Percentiles rank a stretch among this genome's conserved stretches.
Evolutionary conservation across 2,113 vertebrate genomes (phyloP).

Genomic region (Speoplatyrhinus poulsoni): DNA sequence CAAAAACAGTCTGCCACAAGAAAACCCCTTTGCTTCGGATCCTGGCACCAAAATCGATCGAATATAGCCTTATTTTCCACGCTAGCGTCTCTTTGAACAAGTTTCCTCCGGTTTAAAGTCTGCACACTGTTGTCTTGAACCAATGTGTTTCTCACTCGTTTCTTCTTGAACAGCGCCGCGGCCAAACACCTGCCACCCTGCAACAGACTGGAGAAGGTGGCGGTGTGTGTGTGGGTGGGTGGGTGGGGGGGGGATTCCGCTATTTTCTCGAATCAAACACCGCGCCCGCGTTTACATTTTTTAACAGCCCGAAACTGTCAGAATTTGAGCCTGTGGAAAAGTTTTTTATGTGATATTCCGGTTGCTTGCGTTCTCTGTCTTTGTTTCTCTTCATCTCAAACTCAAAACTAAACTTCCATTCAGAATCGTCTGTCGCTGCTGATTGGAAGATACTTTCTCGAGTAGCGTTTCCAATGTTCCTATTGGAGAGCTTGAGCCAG

Average conservation of each 20-base stretch:
- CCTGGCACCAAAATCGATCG: neutral
- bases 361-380: constrained; percentile 8
- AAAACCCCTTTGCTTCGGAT: neutral
- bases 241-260: constrained; percentile 3
- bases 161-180: neutral
- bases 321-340: neutral
- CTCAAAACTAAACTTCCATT: constrained; percentile 63
- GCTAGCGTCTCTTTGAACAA: neutral
- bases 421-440: constrained; percentile 51
- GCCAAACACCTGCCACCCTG: constrained; percentile 67
- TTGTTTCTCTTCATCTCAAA: constrained; percentile 34
- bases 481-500: constrained; percentile 36
- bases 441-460: constrained; percentile 46
- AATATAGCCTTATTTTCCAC: neutral
- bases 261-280: neutral
- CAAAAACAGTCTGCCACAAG: constrained; percentile 1
- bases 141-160: neutral
- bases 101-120: constrained; percentile 6
- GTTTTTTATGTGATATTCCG: neutral
- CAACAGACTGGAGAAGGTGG: constrained; percentile 7
- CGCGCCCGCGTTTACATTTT: neutral
- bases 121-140: neutral
- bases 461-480: constrained; percentile 3
- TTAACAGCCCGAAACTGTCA: neutral
- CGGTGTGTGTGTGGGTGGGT: neutral